phyloP scores from a whole-genome alignment of 2,113 vertebrate genomes.

The Urocynchramus pylzowi region DNA sequence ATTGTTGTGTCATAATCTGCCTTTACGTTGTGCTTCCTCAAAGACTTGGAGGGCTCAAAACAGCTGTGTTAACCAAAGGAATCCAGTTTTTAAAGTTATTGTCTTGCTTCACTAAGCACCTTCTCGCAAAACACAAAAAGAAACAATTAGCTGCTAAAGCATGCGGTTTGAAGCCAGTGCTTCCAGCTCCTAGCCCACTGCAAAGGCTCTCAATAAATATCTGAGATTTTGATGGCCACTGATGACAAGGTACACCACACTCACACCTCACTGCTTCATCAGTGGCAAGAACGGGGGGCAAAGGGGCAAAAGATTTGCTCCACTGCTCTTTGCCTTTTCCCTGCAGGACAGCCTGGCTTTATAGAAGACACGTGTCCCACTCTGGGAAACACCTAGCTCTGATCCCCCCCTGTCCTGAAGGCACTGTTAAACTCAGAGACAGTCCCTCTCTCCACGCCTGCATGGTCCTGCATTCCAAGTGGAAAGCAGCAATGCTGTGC shows the following conservation, averaged over 20 bases:
- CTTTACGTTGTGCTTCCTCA: neutral
- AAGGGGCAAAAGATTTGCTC: neutral
- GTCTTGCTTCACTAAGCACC: neutral
- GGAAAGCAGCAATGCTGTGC: neutral
- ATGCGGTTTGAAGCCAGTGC: neutral
- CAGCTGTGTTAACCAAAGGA: neutral
- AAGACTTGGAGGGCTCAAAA: neutral
- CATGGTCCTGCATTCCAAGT: neutral
- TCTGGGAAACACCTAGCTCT: neutral
- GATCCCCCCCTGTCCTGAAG: neutral
- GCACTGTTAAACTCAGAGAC: neutral
- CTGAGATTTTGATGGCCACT: neutral
- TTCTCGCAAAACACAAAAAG: neutral
- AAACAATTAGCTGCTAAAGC: neutral
- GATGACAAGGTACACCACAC: neutral
- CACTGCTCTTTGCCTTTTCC: neutral
- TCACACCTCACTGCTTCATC: neutral
- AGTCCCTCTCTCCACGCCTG: too few relatives aligned
- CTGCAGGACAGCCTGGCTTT: neutral
- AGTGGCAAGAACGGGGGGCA: neutral
- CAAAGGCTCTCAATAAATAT: neutral
- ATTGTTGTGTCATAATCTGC: neutral
- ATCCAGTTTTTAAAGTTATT: neutral
- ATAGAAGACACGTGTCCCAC: accelerated
- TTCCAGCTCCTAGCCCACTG: neutral